Base-by-base conservation (phyloP, 2,888 invertebrate species). In the Hypsopygia costalis region DNA sequence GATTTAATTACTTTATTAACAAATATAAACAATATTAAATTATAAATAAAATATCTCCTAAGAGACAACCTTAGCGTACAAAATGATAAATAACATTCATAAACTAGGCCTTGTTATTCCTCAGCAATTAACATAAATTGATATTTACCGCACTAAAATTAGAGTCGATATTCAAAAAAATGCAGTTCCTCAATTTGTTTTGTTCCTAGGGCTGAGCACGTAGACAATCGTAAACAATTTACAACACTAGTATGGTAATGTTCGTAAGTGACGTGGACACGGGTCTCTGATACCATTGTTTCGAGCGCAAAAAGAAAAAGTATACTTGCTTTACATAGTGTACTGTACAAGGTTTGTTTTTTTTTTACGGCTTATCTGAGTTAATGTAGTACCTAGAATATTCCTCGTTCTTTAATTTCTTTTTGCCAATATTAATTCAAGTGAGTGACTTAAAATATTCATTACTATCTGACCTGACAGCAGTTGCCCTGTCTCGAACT, bases 251-350 rank as follows among this genome's bases (percentile, higher is more conserved):
- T 55, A 62, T 70, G 62, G 62, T 69, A 65, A 68, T 45, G 16
- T 16, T 40, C 49, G 51, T 59, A 62, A 64, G 60, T 66, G 68
- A 73, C 62, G 51, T 51, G 46, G 50, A 67, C 66, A 63, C 52
- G 58, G 54, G 52, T 59, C n/a, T 55, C 58, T 45, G 61, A 57
- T 55, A 47, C 65, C 68, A 73, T 77, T 76, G 74, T 74, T 65
- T 55, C 45, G 36, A 48, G 46, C 46, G 52, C 47, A 57, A 55
- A 55, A 52, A 52, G 41, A 52, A 10, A 9, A 36, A 37, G 22
- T 36, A 36, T 31, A 16, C 20, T 21, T 31, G 36, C 20, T 16
- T 29, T 30, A 37, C 25, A 25, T 30, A 31, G 21, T 37, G 30
- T 37, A 30, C 36, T 37, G 30, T 37, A 30, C 36, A 22, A 37